Conservation (phyloP, 2,113 vertebrate genomes). For the Pleuronectes platessa region DNA sequence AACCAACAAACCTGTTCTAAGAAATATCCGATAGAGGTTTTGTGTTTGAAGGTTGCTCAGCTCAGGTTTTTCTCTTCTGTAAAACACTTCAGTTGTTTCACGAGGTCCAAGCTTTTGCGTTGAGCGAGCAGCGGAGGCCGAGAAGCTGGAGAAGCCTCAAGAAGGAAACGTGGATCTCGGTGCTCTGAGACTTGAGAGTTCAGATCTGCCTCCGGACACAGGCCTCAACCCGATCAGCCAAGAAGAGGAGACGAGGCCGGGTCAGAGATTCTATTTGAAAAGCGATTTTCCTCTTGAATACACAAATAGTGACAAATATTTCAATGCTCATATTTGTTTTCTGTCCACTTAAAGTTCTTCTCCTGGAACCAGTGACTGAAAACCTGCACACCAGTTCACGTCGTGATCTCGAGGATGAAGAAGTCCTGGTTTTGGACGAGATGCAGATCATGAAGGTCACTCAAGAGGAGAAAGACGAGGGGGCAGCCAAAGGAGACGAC, state of each 20-base stretch:
- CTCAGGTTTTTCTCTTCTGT: background rate
- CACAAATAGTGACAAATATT: background rate
- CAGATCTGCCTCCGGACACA: slow-evolving; percentile 25
- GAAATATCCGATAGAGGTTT: no score
- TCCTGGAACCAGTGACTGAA: slow-evolving; percentile 56
- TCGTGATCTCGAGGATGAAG: slow-evolving; percentile 24
- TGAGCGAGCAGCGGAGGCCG: slow-evolving; percentile 48
- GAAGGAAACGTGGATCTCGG: slow-evolving; percentile 32
- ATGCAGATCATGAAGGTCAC: slow-evolving; percentile 18
- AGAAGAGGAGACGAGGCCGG: slow-evolving; percentile 57
- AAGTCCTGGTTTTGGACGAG: slow-evolving; percentile 14
- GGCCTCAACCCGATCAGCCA: slow-evolving; percentile 35
- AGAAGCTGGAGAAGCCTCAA: slow-evolving; percentile 31
- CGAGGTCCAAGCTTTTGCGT: slow-evolving; percentile 48
- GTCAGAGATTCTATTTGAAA: slow-evolving; percentile 41
- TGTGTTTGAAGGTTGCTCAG: no score
- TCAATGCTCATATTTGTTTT: background rate
- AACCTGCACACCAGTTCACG: slow-evolving; percentile 44
- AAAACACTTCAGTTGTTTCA: slow-evolving; percentile 24
- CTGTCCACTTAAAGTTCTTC: slow-evolving; percentile 31
- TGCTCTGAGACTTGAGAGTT: slow-evolving; percentile 51
- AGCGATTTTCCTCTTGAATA: no score
- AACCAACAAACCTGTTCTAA: no score
- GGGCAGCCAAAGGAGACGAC: slow-evolving; percentile 77
- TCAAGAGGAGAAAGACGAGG: slow-evolving; percentile 65